A percentile compares a stretch with the other conserved stretches of the same genome.
Evolutionary conservation across 2,888 invertebrate species (phyloP).

Genomic region (Emmelina monodactyla): DNA sequence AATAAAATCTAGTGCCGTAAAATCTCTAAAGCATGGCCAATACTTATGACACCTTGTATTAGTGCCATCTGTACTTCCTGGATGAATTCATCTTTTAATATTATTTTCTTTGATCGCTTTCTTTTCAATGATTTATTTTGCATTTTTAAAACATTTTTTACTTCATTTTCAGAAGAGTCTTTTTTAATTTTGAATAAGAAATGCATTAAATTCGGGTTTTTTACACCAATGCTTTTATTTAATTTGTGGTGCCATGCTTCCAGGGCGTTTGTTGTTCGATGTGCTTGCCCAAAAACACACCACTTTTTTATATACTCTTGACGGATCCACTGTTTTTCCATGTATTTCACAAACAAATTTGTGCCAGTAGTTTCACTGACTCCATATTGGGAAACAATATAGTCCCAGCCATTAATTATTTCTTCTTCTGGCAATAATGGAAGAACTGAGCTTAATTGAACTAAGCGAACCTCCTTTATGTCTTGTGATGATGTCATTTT

Average conservation of each 20-base stretch:
- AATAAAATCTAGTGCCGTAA: slow-evolving; percentile 9
- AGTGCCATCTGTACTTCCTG: slow-evolving; percentile 7
- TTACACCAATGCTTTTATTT: slow-evolving; percentile 8
- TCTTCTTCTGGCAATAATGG: slow-evolving; percentile 8
- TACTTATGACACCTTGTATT: slow-evolving; percentile 6
- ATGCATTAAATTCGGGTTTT: slow-evolving; percentile 7
- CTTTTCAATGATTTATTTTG: slow-evolving; percentile 7
- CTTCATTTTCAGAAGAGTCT: slow-evolving; percentile 8
- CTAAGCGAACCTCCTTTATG: slow-evolving; percentile 8
- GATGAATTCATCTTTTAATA: slow-evolving; percentile 7
- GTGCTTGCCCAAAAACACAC: slow-evolving; percentile 8
- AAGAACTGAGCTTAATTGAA: slow-evolving; percentile 8
- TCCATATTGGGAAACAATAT: slow-evolving; percentile 8
- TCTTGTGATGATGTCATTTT: slow-evolving; percentile 8
- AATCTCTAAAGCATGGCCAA: slow-evolving; percentile 10
- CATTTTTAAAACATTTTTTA: slow-evolving; percentile 6
- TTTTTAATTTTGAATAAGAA: no score
- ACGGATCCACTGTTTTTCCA: slow-evolving; percentile 9
- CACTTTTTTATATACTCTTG: slow-evolving; percentile 8
- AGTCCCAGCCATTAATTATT: slow-evolving; percentile 8
- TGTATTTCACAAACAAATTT: slow-evolving; percentile 7
- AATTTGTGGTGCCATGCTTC: slow-evolving; percentile 8
- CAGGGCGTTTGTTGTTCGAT: slow-evolving; percentile 8
- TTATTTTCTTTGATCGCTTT: slow-evolving; percentile 6
- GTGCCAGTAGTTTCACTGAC: slow-evolving; percentile 9